Conservation (phyloP, 2,888 invertebrate species). For the Pristionchus mayeri region DNA sequence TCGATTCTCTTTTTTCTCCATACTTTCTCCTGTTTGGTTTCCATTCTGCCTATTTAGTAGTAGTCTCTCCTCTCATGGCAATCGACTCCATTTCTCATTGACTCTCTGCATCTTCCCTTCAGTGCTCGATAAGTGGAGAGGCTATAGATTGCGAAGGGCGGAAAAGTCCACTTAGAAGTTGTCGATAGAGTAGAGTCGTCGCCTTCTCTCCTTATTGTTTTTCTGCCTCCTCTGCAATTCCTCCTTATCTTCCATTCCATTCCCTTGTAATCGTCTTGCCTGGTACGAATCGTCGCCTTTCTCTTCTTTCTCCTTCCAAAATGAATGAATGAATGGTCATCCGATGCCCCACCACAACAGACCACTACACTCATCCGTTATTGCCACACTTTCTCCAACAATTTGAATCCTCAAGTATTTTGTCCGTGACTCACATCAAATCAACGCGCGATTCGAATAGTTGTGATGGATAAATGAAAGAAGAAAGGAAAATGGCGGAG, state of each 20-base stretch:
- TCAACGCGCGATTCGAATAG: not conserved
- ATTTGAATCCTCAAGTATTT: constrained; percentile 11
- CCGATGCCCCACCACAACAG: not conserved
- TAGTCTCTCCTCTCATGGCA: constrained; percentile 32
- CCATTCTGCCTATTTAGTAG: not conserved
- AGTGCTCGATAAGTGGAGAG: constrained; percentile 18
- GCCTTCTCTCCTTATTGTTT: not conserved
- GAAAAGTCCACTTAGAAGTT: constrained; percentile 37
- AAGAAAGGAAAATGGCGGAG: not conserved
- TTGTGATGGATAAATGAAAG: not conserved
- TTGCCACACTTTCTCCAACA: constrained; percentile 1
- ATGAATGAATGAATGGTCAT: constrained; percentile 39
- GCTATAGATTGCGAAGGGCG: constrained; percentile 18
- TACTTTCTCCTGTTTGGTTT: constrained; percentile 27
- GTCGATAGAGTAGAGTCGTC: constrained; percentile 32
- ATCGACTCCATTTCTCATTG: constrained; percentile 26
- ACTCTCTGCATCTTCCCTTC: not conserved
- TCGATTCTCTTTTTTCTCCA: constrained; percentile 32
- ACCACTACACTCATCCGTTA: constrained; percentile 15
- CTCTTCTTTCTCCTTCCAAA: constrained; percentile 10
- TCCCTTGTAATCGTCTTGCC: constrained; percentile 18
- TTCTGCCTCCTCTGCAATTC: not conserved
- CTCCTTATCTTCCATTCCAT: constrained; percentile 5
- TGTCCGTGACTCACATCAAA: not conserved
- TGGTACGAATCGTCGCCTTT: constrained; percentile 1